Evolutionary conservation across 2,113 vertebrate genomes (phyloP).

Genomic region (Apteryx mantelli): DNA sequence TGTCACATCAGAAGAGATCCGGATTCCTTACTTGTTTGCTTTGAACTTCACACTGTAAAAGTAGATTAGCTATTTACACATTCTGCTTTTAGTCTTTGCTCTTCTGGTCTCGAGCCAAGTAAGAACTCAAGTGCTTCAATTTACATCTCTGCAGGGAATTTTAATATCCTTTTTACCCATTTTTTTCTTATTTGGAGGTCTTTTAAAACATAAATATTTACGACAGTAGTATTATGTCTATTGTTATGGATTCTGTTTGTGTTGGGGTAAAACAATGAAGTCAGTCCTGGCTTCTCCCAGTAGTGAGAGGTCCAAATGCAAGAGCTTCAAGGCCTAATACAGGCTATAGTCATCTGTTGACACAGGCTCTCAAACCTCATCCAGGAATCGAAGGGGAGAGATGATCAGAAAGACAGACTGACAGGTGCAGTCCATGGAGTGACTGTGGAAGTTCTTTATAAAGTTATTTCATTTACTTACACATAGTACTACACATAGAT

Average conservation of each 20-base stretch:
- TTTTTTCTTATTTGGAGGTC: neutral
- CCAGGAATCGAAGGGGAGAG: neutral
- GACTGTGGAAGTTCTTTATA: neutral
- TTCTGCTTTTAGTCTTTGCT: neutral
- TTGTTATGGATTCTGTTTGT: neutral
- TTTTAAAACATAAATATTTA: neutral
- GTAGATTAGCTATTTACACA: neutral
- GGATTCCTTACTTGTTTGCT: neutral
- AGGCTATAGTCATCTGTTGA: neutral
- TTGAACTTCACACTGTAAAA: neutral
- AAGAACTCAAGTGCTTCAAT: neutral
- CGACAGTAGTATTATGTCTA: neutral
- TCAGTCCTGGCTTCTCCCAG: neutral
- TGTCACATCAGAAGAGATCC: neutral
- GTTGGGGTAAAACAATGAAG: neutral
- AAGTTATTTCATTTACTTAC: neutral
- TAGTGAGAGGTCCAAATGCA: neutral
- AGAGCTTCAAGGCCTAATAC: neutral
- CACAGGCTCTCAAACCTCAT: neutral
- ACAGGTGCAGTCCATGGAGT: neutral
- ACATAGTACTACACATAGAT: too few species aligned
- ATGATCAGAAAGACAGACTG: neutral
- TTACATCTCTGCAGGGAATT: neutral
- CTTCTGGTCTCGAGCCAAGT: neutral
- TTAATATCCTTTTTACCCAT: neutral